Evolutionary conservation across 2,888 invertebrate genomes (phyloP).

Genomic region (Ptychoptera albimana): DNA sequence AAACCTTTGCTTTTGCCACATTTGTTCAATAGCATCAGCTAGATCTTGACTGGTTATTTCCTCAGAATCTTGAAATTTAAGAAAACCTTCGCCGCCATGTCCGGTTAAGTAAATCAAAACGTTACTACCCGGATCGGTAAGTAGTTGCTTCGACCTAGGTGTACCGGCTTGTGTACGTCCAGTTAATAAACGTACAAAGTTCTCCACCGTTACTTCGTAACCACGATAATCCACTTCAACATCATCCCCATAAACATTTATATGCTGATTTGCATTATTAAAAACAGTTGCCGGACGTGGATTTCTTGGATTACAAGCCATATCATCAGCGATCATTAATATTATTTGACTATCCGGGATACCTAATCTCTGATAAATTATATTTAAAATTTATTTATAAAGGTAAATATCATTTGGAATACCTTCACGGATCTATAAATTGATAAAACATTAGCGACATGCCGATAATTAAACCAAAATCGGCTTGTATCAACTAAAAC

Average conservation of each 20-base stretch:
- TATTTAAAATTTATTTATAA: background rate
- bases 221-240: slow-evolving; percentile 98
- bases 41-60: slow-evolving; percentile 97
- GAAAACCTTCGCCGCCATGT: slow-evolving; percentile 97
- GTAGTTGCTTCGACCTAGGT: slow-evolving; percentile 83
- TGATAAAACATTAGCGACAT: slow-evolving; percentile 96
- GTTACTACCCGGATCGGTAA: slow-evolving; percentile 94
- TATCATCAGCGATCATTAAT: slow-evolving; percentile 98
- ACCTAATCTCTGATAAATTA: slow-evolving; percentile 51
- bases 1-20: slow-evolving; percentile 97
- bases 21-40: slow-evolving; percentile 97
- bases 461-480: slow-evolving; percentile 99
- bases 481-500: slow-evolving; percentile 95
- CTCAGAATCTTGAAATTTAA: slow-evolving; percentile 98
- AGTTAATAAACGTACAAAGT: slow-evolving; percentile 90
- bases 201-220: slow-evolving; percentile 91
- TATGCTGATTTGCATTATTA: slow-evolving; percentile 94
- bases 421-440: slow-evolving; percentile 91
- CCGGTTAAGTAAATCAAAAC: slow-evolving; percentile 89
- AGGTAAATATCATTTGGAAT: background rate
- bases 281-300: slow-evolving; percentile 95
- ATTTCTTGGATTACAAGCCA: slow-evolving; percentile 98
- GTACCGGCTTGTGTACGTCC: slow-evolving; percentile 85
- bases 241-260: slow-evolving; percentile 98
- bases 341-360: slow-evolving; percentile 98